Conservation (phyloP, 1,140 invertebrate genomes). For the Saxidomus purpurata region DNA sequence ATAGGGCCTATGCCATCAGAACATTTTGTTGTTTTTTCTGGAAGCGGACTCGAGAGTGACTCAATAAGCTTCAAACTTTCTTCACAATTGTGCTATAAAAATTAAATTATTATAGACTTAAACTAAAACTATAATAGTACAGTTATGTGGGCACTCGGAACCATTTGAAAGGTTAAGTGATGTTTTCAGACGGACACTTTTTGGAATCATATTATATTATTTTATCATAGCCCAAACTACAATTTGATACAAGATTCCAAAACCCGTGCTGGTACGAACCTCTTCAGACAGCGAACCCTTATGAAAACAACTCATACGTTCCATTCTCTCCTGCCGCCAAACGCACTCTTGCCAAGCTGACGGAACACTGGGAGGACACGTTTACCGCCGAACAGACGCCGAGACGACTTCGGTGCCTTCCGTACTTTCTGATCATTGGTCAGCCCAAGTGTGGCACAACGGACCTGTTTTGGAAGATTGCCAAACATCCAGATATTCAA, state of each 20-base stretch:
- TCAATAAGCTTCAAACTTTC: no score
- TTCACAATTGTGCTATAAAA: no score
- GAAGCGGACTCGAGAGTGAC: no score
- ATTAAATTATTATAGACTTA: no score
- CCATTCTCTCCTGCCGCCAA: constrained; percentile 67
- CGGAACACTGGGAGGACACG: constrained; percentile 66
- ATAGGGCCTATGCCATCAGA: no score
- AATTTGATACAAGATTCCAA: constrained; percentile 74
- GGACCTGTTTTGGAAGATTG: constrained; percentile 79
- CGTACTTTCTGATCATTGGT: constrained; percentile 82
- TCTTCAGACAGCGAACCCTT: constrained; percentile 64
- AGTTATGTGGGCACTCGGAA: no score
- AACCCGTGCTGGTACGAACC: constrained; percentile 82
- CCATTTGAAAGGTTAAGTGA: no score
- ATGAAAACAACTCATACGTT: constrained; percentile 74
- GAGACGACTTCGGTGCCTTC: constrained; percentile 78
- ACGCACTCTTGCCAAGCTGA: constrained; percentile 64
- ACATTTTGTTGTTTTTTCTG: no score
- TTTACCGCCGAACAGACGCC: not conserved
- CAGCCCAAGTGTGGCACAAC: constrained; percentile 83
- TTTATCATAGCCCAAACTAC: constrained; percentile 69
- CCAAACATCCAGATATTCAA: constrained; percentile 76
- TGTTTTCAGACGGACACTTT: no score
- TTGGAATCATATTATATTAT: not conserved
- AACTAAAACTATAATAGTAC: no score